phyloP scores from a whole-genome alignment of 2,797 vertebrate species.

The Ctenochaetus hawaiiensis region DNA sequence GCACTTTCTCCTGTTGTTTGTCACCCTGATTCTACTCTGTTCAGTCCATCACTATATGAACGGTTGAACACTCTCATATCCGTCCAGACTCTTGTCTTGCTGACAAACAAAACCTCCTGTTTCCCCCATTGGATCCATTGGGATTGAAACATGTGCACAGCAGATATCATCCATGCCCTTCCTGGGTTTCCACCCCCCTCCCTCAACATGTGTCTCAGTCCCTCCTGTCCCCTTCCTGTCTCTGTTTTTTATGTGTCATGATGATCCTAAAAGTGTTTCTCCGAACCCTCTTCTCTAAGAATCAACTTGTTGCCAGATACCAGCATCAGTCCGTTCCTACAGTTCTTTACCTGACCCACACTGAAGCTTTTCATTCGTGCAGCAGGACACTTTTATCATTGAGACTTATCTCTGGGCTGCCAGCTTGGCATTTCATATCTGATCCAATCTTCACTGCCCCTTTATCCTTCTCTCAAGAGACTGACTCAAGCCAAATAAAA shows the following conservation, averaged over 20 bases:
- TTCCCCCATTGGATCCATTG: conserved; percentile 5
- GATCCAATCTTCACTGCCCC: conserved; percentile 14
- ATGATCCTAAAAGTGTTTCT: conserved; percentile 22
- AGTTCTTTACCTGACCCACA: conserved; percentile 10
- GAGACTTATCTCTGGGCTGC: conserved; percentile 16
- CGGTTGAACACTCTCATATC: conserved; percentile 63
- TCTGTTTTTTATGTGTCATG: conserved; percentile 20
- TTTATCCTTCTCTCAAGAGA: conserved; percentile 24
- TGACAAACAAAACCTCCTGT: conserved; percentile 29
- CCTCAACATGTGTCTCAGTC: conserved; percentile 19
- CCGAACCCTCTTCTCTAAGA: conserved; percentile 2
- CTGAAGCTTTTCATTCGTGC: conserved; percentile 42
- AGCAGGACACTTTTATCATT: conserved; percentile 40
- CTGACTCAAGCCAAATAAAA: conserved; percentile 29
- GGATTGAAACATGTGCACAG: conserved; percentile 45
- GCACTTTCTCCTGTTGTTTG: conserved; percentile 52
- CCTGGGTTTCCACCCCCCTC: conserved; percentile 3
- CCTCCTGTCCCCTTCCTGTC: conserved; percentile 11
- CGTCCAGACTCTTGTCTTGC: conserved; percentile 75
- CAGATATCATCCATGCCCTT: conserved; percentile 11
- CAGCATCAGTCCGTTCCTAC: conserved; percentile 50
- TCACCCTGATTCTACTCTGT: conserved; percentile 30
- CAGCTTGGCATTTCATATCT: conserved; percentile 55
- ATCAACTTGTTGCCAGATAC: conserved; percentile 39
- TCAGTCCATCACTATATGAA: conserved; percentile 41